Base-by-base conservation (phyloP, 2,888 invertebrate genomes). In the Spilarctia lutea region DNA sequence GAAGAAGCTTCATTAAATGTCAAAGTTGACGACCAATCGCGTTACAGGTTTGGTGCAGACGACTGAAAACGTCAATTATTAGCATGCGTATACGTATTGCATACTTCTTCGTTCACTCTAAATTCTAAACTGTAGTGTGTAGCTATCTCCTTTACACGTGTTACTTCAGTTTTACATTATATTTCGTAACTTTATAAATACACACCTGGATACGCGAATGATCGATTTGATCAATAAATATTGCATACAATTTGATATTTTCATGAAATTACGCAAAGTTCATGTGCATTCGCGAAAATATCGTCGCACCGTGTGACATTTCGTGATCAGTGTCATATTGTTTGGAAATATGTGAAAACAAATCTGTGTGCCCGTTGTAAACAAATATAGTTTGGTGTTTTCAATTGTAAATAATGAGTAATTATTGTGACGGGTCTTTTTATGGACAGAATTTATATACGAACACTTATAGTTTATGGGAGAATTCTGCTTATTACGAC, bases 391-490 rank as follows among this genome's bases (percentile, higher is more conserved):
- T 75, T 73, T 56, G 79, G 75, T 79, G 74, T 76, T 79, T 77
- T 75, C 67, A 75, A 76, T 82, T 73, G 67, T 78, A 81, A 84
- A 83, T 81, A 84, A 83, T 85, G 81, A 83, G 82, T 79, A 79
- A 86, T 83, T 79, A 83, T 74, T 84, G 75, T 65, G 80, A 82
- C 66, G 77, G 79, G 52, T 81, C 73, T 3, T 71, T 48, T 24
- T 74, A 83, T 74, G 81, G 83, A 27, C 84, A 86, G 70, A 82
- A 85, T 74, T 82, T 71, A 71, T 86, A 84, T 68, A 81, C 85
- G 68, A 85, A 86, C 73, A 81, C 85, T 10, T 89, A 89, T 73
- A 86, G 84, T 74, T 81, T 89, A 70, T 89, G 89, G 86, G 85
- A 86, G 20, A 87, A 85, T 71, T 88, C 89, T 33, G 79, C 83